Evolutionary conservation across 2,888 invertebrate species (phyloP), one percentile per base, ranked within the genome.

Genomic region (Atrina japonica): DNA sequence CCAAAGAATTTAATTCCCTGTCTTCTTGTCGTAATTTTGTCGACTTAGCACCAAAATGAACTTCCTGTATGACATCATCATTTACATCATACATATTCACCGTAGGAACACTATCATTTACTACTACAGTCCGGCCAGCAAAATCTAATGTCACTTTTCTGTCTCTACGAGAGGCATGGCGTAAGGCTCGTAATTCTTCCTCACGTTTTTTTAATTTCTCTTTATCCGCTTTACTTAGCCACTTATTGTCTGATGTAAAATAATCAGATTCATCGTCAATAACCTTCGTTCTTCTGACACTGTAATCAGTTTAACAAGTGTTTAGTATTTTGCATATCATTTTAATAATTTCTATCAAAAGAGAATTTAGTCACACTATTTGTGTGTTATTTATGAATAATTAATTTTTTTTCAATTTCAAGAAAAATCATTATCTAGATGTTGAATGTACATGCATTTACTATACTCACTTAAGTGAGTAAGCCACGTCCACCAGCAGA

Each of bases 201-300:
- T 95, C 94, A 67, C 94, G 93, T 70, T 93, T 92, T 55, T 93
- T 92, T 64, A 95, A 90, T 69, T 93, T 93, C 43, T 94, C 93
- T 63, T 94, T 92, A 88, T 97, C 95, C 9, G 91, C 92, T 7
- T 94, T 92, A 45, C 94, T 94, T 23, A 97, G 91, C 97, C 97
- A 98, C 27, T 94, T 94, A 78, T 95, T 95, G 41, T 94, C 93
- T n/a, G 87, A 86, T 3, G 88, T 80, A 83, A 96, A 99, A 90
- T 98, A 98, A 90, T 98, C 98, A 76, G 95, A 94, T 89, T 98
- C 97, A 88, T 98, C 98, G 89, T 99, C 98, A 52, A 95, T 96
- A 6, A 97, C 95, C 86, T 93, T 93, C 0, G 92, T 92, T 66
- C 95, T 93, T 45, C 93, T 93, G 80, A 94, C 94, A 86, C 95